These are phyloP conservation scores for Drosophila subobscura DNA, from an alignment of 1,140 invertebrate genomes.

Conservation along the genomic window DNA sequence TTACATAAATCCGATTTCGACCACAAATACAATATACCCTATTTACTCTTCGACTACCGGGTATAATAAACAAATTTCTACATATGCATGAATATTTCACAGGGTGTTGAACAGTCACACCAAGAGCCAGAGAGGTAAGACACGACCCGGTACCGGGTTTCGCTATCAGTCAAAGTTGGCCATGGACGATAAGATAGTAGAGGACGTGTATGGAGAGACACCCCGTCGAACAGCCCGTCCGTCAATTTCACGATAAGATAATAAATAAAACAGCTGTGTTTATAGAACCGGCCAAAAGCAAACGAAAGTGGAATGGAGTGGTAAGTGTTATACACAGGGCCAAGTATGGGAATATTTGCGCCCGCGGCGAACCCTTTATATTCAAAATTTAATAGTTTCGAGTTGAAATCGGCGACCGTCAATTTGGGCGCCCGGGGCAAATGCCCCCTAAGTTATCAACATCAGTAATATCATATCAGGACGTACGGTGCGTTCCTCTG, in stretches of 20 bases:
- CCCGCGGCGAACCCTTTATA: too few relatives aligned
- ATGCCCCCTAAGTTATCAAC: constrained; percentile 6
- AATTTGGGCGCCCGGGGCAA: too few relatives aligned
- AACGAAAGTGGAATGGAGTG: constrained; percentile 45
- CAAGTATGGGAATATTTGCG: neutral
- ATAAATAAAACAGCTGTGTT: constrained; percentile 56
- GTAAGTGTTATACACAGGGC: constrained; percentile 1
- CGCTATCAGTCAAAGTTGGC: constrained; percentile 58
- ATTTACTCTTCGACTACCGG: too few relatives aligned
- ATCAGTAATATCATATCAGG: constrained; percentile 30
- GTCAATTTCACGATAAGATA: constrained; percentile 47
- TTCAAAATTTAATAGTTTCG: too few relatives aligned
- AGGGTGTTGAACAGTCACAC: constrained; percentile 13
- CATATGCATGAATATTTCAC: neutral
- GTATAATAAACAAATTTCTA: constrained; percentile 20
- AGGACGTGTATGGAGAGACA: constrained; percentile 10
- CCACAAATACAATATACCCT: too few relatives aligned
- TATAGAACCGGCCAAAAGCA: constrained; percentile 42
- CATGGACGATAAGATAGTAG: constrained; percentile 48
- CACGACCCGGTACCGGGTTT: constrained; percentile 36
- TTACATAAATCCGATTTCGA: too few relatives aligned
- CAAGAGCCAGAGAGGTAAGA: constrained; percentile 1
- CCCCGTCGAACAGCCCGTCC: constrained; percentile 1
- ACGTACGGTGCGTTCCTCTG: constrained; percentile 3
- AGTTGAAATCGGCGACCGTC: too few relatives aligned